phyloP scores from a whole-genome alignment of 2,797 vertebrate species.

The Pyrocephalus nanus region DNA sequence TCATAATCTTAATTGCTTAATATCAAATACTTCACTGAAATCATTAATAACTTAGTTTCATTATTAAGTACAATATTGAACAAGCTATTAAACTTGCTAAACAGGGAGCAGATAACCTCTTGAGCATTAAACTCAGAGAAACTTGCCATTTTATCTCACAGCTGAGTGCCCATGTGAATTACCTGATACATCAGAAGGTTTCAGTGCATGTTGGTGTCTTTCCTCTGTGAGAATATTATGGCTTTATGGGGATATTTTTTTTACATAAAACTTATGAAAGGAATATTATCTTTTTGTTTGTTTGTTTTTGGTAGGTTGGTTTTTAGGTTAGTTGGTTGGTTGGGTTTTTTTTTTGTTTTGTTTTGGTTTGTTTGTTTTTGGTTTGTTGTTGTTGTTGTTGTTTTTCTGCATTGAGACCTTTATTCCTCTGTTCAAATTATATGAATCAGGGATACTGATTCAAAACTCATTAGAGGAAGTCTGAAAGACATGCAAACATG shows the following conservation, averaged over 20 bases:
- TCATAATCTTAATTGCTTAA: not conserved
- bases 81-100: conserved; percentile 24
- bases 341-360: too few species aligned
- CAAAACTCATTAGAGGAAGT: not conserved
- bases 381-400: too few species aligned
- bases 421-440: not conserved
- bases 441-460: not conserved
- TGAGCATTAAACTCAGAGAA: not conserved
- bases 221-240: not conserved
- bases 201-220: not conserved
- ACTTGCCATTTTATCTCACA: not conserved
- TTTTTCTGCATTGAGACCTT: not conserved
- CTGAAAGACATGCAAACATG: not conserved
- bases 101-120: not conserved
- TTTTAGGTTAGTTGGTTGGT: not conserved
- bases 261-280: not conserved
- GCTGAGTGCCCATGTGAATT: not conserved
- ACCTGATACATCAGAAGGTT: not conserved
- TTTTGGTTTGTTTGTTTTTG: too few species aligned
- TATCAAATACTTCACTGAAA: conserved; percentile 14
- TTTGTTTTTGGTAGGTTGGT: not conserved
- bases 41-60: conserved; percentile 17
- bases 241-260: not conserved
- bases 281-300: not conserved
- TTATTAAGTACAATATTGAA: not conserved